Base-by-base conservation (phyloP, 2,113 vertebrate genomes). In the Progne subis region DNA sequence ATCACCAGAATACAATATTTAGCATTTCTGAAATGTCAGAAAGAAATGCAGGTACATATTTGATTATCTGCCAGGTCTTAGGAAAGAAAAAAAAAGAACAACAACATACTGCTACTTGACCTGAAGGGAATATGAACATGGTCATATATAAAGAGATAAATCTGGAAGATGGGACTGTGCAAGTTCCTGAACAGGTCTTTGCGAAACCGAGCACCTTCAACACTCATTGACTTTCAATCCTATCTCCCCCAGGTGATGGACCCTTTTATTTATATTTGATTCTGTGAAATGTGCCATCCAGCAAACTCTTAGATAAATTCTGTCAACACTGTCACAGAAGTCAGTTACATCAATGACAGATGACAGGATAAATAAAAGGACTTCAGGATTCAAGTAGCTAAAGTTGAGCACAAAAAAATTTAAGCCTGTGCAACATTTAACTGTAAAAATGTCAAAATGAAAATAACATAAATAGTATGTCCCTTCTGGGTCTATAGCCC, bases 11-110 rank as follows among this genome's bases (percentile, higher is more conserved):
- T 96, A 87, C 68, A 95, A 95, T 68, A 94, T 80, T 95, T 76
- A 92, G 82, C 65, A 82, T 95, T 97, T 95, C 81, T 94, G 64
- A 97, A 97, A 96, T 92, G 94, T 94, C 97, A 96, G 86, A 94
- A 92, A 63, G 67, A 82, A 94, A 93, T 76, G 71, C 67, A 94
- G 90, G 90, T 95, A 86, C 53, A 76, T 94, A 74, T 91, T 92
- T 83, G 94, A 95, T 96, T 94, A 95, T 89, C 94, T 91, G 41
- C 57, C 81, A 94, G 72, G 67, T 71, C 70, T 82, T 46, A 39
- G 49, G 24, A 49, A 78, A 67, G 56, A 29, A 43, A 65, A 90
- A 86, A 86, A 86, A 65, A 43, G 12, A 26, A 57, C 5, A 70
- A 28, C n/a, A 91, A 82, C 77, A 75, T 89, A 92, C 87, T 95